Evolutionary conservation across 2,888 invertebrate genomes (phyloP).

Genomic region (Eristalis intricaria): DNA sequence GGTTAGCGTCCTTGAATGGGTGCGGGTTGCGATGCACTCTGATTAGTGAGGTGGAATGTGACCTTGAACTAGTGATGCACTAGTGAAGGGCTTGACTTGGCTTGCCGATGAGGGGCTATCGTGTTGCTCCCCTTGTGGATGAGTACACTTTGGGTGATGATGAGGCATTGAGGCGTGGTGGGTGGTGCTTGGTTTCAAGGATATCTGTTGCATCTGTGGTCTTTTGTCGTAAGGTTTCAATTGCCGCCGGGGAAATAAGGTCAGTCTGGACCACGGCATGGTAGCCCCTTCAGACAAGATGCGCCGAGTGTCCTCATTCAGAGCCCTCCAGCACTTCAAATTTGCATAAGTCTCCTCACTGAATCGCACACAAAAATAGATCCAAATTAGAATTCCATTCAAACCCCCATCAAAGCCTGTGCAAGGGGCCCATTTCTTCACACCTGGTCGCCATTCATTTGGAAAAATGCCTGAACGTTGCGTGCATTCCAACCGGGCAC

Average conservation of each 20-base stretch:
- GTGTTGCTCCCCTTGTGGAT: not conserved
- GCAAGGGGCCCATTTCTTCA: not conserved
- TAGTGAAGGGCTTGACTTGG: conserved; percentile 26
- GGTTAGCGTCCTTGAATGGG: conserved; percentile 57
- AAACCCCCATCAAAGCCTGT: not conserved
- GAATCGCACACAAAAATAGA: not conserved
- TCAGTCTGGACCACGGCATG: too few relatives aligned
- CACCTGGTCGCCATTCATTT: not conserved
- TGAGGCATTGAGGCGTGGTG: not conserved
- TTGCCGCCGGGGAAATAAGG: too few relatives aligned
- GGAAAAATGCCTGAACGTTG: not conserved
- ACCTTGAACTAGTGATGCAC: conserved; percentile 65
- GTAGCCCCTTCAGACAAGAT: too few relatives aligned
- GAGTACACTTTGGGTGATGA: too few relatives aligned
- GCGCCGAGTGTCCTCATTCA: not conserved
- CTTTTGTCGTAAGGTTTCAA: not conserved
- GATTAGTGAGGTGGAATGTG: conserved; percentile 59
- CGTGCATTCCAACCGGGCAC: not conserved
- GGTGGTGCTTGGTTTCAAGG: not conserved
- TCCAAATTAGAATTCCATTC: not conserved
- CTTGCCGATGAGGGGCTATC: not conserved
- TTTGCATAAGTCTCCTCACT: not conserved
- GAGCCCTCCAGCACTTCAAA: not conserved
- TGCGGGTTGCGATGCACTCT: conserved; percentile 42
- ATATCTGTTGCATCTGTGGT: not conserved